Evolutionary conservation across 1,140 invertebrate genomes (phyloP).

Genomic region (Lucilia cuprina): DNA sequence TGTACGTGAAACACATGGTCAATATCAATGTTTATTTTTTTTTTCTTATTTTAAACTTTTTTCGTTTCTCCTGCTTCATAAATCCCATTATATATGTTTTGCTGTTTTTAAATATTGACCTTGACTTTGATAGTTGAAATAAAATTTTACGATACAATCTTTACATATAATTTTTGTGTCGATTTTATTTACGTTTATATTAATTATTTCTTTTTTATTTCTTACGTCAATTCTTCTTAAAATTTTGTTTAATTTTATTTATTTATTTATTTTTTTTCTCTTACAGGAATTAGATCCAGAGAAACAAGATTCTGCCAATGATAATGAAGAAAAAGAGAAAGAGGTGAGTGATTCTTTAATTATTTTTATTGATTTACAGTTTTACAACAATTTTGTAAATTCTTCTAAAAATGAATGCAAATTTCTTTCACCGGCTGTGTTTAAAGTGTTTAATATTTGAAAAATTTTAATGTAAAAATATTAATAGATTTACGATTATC

Average conservation of each 20-base stretch:
- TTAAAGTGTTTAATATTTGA: neutral
- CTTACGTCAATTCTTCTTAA: conserved; percentile 26
- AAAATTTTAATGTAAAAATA: no score
- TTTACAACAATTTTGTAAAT: neutral
- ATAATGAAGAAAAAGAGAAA: conserved; percentile 65
- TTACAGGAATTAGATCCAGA: conserved; percentile 67
- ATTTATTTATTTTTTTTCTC: conserved; percentile 34
- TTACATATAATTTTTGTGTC: neutral
- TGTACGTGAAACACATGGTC: neutral
- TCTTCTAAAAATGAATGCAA: conserved; percentile 12
- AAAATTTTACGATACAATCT: neutral
- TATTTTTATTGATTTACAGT: neutral
- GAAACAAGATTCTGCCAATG: conserved; percentile 65
- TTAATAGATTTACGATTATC: no score
- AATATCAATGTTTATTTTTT: neutral
- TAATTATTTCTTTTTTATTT: neutral
- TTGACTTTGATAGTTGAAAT: neutral
- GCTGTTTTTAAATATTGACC: neutral
- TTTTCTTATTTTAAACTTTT: neutral
- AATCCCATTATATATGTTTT: neutral
- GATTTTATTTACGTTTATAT: neutral
- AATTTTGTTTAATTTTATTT: neutral
- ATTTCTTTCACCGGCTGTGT: conserved; percentile 5
- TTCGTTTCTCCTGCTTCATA: neutral
- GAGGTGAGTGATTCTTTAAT: conserved; percentile 30